Evolutionary conservation across 2,797 vertebrate species (phyloP).

Genomic region (Acanthurus tractus): DNA sequence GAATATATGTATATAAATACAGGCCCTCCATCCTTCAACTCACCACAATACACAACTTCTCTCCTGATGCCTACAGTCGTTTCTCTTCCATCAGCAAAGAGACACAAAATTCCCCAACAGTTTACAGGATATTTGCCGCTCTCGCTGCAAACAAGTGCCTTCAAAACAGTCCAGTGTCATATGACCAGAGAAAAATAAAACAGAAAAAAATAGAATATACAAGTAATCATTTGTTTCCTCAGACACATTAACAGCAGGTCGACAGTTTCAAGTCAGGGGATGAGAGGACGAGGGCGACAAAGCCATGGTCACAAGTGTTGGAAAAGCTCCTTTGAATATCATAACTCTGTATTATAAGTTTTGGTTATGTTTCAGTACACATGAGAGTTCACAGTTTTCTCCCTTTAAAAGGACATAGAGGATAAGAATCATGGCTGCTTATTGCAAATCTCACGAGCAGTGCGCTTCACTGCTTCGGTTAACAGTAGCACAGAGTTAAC

Average conservation of each 20-base stretch:
- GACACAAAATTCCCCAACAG: conserved; percentile 8
- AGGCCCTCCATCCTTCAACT: conserved; percentile 59
- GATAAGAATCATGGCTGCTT: conserved; percentile 70
- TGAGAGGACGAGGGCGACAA: conserved; percentile 48
- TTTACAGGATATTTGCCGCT: conserved; percentile 63
- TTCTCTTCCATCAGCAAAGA: conserved; percentile 37
- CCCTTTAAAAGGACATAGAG: conserved; percentile 69
- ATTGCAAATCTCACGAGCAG: conserved; percentile 80
- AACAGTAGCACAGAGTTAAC: conserved; percentile 65
- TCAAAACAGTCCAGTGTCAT: conserved; percentile 80
- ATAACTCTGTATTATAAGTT: conserved; percentile 54
- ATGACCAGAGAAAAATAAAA: conserved; percentile 63
- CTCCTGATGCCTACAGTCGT: conserved; percentile 30
- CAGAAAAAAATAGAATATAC: conserved; percentile 60
- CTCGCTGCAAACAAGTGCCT: conserved; percentile 60
- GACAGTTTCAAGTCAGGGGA: conserved; percentile 53
- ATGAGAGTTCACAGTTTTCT: conserved; percentile 81
- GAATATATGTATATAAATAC: conserved; percentile 53
- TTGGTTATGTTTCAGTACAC: conserved; percentile 66
- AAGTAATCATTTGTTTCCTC: conserved; percentile 61
- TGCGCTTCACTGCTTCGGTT: conserved; percentile 55
- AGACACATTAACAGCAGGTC: conserved; percentile 67
- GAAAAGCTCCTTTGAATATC: conserved; percentile 59
- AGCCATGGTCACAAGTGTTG: conserved; percentile 62
- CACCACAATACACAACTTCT: conserved; percentile 31